Evolutionary conservation across 2,113 vertebrate species (phyloP).

Genomic region (Pituophis catenifer): DNA sequence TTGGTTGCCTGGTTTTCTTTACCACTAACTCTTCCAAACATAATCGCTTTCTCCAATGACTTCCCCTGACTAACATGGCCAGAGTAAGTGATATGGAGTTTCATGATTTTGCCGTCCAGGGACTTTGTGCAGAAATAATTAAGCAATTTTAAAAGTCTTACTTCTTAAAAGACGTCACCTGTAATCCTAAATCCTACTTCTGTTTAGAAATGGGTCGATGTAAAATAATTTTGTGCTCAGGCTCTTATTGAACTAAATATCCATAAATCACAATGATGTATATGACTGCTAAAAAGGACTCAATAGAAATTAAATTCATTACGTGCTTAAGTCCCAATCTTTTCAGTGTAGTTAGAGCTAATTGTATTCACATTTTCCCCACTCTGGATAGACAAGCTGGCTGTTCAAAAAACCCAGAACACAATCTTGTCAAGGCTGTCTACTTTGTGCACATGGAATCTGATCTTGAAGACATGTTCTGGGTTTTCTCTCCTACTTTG

Average conservation of each 20-base stretch:
- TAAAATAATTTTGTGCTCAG: neutral
- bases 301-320: neutral
- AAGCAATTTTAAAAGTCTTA: neutral
- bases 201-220: neutral
- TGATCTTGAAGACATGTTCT: neutral
- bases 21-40: neutral
- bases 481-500: neutral
- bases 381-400: neutral
- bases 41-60: neutral
- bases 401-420: neutral
- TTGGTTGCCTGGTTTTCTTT: neutral
- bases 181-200: neutral
- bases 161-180: neutral
- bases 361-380: neutral
- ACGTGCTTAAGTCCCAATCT: neutral
- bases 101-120: neutral
- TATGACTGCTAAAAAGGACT: neutral
- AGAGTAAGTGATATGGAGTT: neutral
- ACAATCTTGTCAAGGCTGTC: neutral
- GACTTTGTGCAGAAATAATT: neutral
- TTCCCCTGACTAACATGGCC: neutral
- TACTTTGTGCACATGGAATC: neutral
- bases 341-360: neutral
- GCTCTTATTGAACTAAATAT: neutral
- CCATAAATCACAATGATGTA: neutral